These are phyloP conservation scores for Megaleporinus macrocephalus DNA, from an alignment of 2,113 vertebrate species.

Conservation along the genomic window DNA sequence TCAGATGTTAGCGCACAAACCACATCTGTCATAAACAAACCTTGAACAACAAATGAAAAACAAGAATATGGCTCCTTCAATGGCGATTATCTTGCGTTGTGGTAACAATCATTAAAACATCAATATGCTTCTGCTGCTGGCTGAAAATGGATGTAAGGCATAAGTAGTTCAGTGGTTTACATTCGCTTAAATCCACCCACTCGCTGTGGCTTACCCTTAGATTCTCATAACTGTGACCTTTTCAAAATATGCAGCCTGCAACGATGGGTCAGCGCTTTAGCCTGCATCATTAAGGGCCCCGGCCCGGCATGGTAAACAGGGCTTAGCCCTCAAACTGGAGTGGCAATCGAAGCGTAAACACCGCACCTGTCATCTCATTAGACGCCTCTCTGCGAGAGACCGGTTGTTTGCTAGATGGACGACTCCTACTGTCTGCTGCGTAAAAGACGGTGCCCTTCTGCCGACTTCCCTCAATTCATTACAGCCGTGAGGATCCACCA, in stretches of 20 bases:
- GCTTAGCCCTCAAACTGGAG: conserved; percentile 62
- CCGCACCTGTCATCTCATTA: conserved; percentile 78
- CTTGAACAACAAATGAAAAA: no score
- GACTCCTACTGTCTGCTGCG: conserved; percentile 62
- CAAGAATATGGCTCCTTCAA: no score
- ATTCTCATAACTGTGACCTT: conserved; percentile 41
- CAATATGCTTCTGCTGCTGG: neutral
- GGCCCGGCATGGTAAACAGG: conserved; percentile 56
- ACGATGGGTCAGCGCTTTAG: conserved; percentile 53
- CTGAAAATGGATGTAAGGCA: neutral
- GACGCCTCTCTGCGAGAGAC: conserved; percentile 62
- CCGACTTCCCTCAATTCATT: conserved; percentile 72
- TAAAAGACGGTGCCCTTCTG: conserved; percentile 73
- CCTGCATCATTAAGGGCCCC: conserved; percentile 65
- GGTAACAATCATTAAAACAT: neutral
- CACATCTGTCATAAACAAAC: no score
- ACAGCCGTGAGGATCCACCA: conserved; percentile 56
- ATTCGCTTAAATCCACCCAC: neutral
- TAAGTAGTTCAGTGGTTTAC: conserved; percentile 9
- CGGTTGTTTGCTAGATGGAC: conserved; percentile 63
- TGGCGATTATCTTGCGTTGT: neutral
- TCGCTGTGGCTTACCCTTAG: neutral
- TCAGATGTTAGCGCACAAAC: no score
- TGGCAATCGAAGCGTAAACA: conserved; percentile 69
- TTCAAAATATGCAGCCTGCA: conserved; percentile 53